These are phyloP conservation scores for Ephestia elutella DNA, from an alignment of 1,140 invertebrate genomes.

Conservation along the genomic window DNA sequence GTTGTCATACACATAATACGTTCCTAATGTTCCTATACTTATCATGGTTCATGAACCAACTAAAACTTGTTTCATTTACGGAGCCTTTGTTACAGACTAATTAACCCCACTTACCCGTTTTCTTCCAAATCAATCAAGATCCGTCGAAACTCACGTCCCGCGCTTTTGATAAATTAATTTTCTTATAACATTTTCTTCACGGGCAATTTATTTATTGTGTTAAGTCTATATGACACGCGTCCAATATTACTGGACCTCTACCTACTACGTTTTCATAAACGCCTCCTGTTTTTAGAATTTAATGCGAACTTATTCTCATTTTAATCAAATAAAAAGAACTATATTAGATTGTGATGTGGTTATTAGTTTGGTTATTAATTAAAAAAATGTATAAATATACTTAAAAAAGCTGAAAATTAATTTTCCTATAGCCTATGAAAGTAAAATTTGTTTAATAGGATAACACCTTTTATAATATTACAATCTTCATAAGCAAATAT, in stretches of 20 bases:
- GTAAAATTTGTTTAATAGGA: neutral
- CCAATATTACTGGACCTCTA: slow-evolving; percentile 33
- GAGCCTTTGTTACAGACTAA: slow-evolving; percentile 9
- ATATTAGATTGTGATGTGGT: too few relatives aligned
- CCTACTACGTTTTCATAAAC: neutral
- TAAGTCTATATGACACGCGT: slow-evolving; percentile 46
- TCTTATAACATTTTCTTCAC: slow-evolving; percentile 66
- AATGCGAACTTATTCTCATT: too few relatives aligned
- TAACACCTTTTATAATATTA: neutral
- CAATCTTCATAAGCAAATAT: too few relatives aligned
- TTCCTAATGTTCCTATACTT: neutral
- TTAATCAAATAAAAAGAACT: too few relatives aligned
- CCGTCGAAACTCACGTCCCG: slow-evolving; percentile 29
- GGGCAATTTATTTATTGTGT: slow-evolving; percentile 67
- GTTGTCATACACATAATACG: too few relatives aligned
- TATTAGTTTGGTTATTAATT: too few relatives aligned
- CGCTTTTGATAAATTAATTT: slow-evolving; percentile 67
- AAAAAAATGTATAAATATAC: too few relatives aligned
- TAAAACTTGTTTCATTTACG: neutral
- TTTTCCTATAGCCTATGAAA: neutral
- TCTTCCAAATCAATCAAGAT: slow-evolving; percentile 41
- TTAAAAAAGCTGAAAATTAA: too few relatives aligned
- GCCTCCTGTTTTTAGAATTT: too few relatives aligned
- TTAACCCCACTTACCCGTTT: slow-evolving; percentile 16
- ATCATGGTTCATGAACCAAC: neutral